Base-by-base conservation (phyloP, 2,888 invertebrate genomes). In the Pachydiplax longipennis region DNA sequence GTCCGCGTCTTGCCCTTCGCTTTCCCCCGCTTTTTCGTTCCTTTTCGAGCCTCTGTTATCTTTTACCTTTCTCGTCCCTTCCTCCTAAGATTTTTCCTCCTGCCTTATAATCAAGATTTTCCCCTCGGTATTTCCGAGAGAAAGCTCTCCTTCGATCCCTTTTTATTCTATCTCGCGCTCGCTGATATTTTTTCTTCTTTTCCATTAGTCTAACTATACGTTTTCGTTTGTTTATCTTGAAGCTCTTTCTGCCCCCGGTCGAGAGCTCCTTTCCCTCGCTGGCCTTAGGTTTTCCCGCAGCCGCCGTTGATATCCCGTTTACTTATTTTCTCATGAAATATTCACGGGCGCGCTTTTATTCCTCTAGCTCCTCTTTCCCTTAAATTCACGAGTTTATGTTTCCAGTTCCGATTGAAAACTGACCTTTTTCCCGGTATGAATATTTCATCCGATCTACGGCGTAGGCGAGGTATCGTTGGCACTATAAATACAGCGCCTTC, bases 351-450 rank as follows among this genome's bases (percentile, higher is more conserved):
- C 31, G 35, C 22, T 31, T 58, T 83, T 58, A 48, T 58, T 35
- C n/a, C 25, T 35, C 83, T 25, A 31, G 31, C 58, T 53, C 22
- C 61, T 22, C 35, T 12, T 25, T n/a, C 10, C 58, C 58, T 35
- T 87, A 61, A 87, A 87, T 87, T 87, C 87, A 87, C 61, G 37
- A 87, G 87, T 61, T 87, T 61, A 87, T 87, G 65, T 61, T 61
- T 83, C 83, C 58, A 58, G 58, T 83, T 58, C 87, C 87, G 87
- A 87, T 87, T 87, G 61, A 87, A 87, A 87, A 87, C 87, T 87
- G 87, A 87, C 87, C 87, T 87, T 87, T 87, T 87, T 87, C 61
- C n/a, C 31, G 73, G n/a, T 2, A 87, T 87, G 87, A 87, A 87
- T 87, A 87, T 87, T 87, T 87, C 87, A 87, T 87, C 37, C 35